phyloP scores from a whole-genome alignment of 2,797 vertebrate species.

The Xenentodon cancila region DNA sequence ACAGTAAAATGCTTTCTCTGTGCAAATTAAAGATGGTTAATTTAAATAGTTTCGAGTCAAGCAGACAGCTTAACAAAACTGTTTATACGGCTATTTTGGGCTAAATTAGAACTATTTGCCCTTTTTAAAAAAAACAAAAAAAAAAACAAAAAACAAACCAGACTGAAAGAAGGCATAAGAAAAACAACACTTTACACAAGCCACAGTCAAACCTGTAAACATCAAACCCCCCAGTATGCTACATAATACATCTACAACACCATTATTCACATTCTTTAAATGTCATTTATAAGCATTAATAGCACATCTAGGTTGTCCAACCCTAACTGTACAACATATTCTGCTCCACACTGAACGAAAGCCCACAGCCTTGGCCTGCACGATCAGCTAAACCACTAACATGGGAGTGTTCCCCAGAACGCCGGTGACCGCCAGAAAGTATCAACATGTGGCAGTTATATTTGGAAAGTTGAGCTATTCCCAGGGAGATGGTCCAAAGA shows the following conservation, averaged over 20 bases:
- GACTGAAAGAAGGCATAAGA: too few species aligned
- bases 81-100: too few species aligned
- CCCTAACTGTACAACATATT: conserved; percentile 41
- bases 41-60: too few species aligned
- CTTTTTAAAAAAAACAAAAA: too few species aligned
- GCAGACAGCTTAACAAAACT: too few species aligned
- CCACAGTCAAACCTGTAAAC: too few species aligned
- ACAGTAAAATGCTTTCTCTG: too few species aligned
- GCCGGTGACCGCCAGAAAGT: conserved; percentile 52
- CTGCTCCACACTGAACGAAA: conserved; percentile 31
- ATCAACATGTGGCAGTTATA: conserved; percentile 74
- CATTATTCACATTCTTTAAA: conserved; percentile 16
- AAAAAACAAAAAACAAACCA: too few species aligned
- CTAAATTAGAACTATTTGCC: too few species aligned
- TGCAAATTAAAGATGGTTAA: too few species aligned
- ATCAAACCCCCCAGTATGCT: too few species aligned
- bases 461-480: conserved; percentile 76
- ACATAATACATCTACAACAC: not conserved
- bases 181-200: too few species aligned
- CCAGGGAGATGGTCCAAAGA: conserved; percentile 65
- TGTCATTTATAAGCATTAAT: conserved; percentile 21
- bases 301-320: conserved; percentile 28
- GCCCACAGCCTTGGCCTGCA: conserved; percentile 59
- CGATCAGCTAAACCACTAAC: conserved; percentile 57
- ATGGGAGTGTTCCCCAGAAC: conserved; percentile 69